phyloP scores from a whole-genome alignment of 2,797 vertebrate genomes.

The Rhinophrynus dorsalis region DNA sequence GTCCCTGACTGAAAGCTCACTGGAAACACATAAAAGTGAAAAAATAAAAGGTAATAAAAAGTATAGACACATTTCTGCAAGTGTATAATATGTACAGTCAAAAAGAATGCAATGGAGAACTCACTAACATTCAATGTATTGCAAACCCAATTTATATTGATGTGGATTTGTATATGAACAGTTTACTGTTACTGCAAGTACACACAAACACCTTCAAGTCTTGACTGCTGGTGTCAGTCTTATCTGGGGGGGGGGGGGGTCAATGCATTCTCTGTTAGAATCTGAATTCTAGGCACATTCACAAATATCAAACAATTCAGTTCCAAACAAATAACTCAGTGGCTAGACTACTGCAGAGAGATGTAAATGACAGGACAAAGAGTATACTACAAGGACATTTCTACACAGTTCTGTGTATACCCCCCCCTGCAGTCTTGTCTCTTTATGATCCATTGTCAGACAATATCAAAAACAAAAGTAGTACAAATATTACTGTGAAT shows the following conservation, averaged over 20 bases:
- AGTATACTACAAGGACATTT: neutral
- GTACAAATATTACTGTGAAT: too few species aligned
- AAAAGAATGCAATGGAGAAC: too few species aligned
- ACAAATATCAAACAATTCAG: conserved; percentile 3
- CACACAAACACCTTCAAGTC: neutral
- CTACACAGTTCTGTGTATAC: neutral
- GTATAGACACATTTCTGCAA: too few species aligned
- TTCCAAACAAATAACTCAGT: neutral
- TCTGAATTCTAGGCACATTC: conserved; percentile 8
- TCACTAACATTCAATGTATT: too few species aligned
- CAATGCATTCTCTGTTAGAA: neutral
- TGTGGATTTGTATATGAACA: too few species aligned
- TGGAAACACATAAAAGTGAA: too few species aligned
- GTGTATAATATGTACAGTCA: too few species aligned
- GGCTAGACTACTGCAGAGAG: conserved; percentile 3
- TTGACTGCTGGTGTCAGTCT: neutral
- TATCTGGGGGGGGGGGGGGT: neutral
- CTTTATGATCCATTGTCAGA: neutral
- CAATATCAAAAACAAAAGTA: neutral
- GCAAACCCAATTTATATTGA: too few species aligned
- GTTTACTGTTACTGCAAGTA: too few species aligned
- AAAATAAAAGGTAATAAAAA: too few species aligned
- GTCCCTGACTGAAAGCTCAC: too few species aligned
- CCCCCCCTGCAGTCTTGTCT: neutral
- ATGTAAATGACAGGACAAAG: conserved; percentile 1